phyloP scores from a whole-genome alignment of 2,113 vertebrate genomes.

The Pterocles burchelli region DNA sequence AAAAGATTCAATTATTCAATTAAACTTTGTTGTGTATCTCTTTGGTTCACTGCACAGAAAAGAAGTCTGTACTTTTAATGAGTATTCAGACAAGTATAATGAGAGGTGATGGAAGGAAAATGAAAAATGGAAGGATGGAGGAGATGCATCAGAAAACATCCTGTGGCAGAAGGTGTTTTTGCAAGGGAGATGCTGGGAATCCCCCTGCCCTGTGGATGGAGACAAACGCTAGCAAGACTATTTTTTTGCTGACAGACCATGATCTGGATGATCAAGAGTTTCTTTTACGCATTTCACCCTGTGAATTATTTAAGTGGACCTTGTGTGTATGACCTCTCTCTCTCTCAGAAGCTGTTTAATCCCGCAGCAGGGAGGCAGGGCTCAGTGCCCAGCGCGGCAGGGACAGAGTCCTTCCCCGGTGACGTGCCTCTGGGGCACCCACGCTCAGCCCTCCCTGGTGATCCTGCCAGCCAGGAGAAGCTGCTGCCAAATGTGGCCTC shows the following conservation, averaged over 20 bases:
- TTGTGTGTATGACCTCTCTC: background rate
- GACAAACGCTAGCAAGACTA: background rate
- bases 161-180: background rate
- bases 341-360: background rate
- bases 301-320: background rate
- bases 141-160: background rate
- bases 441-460: background rate
- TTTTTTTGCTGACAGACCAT: background rate
- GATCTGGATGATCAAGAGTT: background rate
- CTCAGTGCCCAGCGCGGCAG: accelerated
- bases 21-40: background rate
- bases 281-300: background rate
- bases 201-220: background rate
- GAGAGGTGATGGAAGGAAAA: background rate
- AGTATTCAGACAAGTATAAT: background rate
- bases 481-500: background rate
- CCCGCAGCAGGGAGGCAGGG: accelerated
- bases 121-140: background rate
- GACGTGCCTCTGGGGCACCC: accelerated
- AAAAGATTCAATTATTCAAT: background rate
- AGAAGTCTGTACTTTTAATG: background rate
- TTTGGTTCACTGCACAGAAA: background rate
- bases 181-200: background rate
- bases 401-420: background rate
- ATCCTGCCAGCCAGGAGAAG: background rate